phyloP scores from a whole-genome alignment of 1,140 invertebrate species.

The Drosophila takahashii region DNA sequence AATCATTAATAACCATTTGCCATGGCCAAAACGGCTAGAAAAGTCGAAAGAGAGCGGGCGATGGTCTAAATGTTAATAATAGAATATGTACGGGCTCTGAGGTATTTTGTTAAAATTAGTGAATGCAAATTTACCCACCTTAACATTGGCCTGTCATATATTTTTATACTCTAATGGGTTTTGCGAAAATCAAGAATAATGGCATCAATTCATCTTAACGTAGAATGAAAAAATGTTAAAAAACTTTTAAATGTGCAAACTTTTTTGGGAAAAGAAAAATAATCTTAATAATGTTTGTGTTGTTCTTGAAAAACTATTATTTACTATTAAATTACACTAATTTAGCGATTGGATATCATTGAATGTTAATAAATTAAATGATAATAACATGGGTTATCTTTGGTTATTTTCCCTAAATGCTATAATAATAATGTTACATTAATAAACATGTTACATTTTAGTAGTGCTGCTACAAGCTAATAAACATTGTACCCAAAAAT shows the following conservation, averaged over 20 bases:
- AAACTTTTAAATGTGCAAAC: not conserved
- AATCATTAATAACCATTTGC: constrained; percentile 52
- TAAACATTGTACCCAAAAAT: not conserved
- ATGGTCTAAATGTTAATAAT: constrained; percentile 6
- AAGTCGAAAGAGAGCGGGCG: constrained; percentile 1
- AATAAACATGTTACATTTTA: not conserved
- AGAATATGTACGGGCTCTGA: constrained; percentile 1
- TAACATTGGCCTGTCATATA: constrained; percentile 14
- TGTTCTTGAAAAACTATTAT: too few relatives aligned
- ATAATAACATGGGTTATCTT: too few relatives aligned
- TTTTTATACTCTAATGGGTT: constrained; percentile 22
- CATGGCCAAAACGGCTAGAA: constrained; percentile 16
- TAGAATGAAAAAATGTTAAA: not conserved
- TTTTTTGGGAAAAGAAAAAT: not conserved
- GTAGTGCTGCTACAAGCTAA: not conserved
- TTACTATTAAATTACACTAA: too few relatives aligned
- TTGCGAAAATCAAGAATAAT: constrained; percentile 5
- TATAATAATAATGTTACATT: too few relatives aligned
- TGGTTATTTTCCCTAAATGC: too few relatives aligned
- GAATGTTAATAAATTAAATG: too few relatives aligned
- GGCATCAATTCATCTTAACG: not conserved
- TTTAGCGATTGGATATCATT: too few relatives aligned
- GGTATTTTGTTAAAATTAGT: constrained; percentile 2
- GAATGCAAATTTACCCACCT: constrained; percentile 11
- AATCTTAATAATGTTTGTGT: too few relatives aligned